phyloP scores from a whole-genome alignment of 2,888 invertebrate genomes.

The Dastarcus helophoroides region DNA sequence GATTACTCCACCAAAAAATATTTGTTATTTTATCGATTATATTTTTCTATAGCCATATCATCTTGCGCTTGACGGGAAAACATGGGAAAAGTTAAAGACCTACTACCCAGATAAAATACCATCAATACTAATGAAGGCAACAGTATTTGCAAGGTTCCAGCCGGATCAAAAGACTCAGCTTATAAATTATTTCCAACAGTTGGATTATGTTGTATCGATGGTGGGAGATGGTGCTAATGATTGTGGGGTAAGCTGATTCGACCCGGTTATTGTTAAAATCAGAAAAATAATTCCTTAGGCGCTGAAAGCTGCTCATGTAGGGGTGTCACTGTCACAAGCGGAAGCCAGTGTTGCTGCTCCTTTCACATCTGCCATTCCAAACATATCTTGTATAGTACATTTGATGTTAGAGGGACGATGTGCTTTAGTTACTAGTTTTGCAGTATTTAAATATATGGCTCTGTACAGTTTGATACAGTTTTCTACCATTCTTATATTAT shows the following conservation, averaged over 20 bases:
- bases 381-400: conserved; percentile 71
- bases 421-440: conserved; percentile 80
- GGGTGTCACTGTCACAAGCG: conserved; percentile 78
- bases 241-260: conserved; percentile 49
- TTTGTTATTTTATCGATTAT: conserved; percentile 1
- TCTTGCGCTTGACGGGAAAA: no score
- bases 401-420: conserved; percentile 76
- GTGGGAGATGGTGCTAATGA: conserved; percentile 71
- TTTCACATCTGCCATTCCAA: conserved; percentile 71
- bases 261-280: not conserved
- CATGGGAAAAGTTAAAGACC: no score
- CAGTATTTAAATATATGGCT: conserved; percentile 86
- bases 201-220: conserved; percentile 56
- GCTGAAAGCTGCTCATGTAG: conserved; percentile 76
- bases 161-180: conserved; percentile 74
- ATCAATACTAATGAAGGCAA: no score
- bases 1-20: conserved; percentile 9
- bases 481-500: conserved; percentile 67
- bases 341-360: conserved; percentile 85
- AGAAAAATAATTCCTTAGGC: conserved; percentile 39
- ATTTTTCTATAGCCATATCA: no score
- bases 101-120: no score
- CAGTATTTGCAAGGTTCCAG: no score
- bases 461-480: conserved; percentile 85
- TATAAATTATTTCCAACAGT: conserved; percentile 56